Evolutionary conservation across 1,140 invertebrate genomes (phyloP).

Genomic region (Chrysopa pallens): DNA sequence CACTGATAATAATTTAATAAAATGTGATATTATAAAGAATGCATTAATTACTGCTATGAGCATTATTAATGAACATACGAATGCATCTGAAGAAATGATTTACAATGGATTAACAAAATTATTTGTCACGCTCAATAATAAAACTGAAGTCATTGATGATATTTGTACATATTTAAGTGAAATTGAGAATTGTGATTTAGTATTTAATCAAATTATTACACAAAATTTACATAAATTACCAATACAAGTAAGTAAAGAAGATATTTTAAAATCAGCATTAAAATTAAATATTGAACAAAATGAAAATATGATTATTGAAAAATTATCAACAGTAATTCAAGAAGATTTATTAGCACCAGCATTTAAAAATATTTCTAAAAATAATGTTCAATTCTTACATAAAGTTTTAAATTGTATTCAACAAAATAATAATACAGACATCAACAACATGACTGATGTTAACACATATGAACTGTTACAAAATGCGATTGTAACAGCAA

Average conservation of each 20-base stretch:
- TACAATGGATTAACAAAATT: too few relatives aligned
- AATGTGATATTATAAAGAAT: not conserved
- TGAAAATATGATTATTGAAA: conserved; percentile 3
- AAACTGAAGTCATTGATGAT: too few relatives aligned
- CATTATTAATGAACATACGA: not conserved
- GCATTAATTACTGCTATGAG: not conserved
- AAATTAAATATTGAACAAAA: conserved; percentile 2
- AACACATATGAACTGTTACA: conserved; percentile 13
- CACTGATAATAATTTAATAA: too few relatives aligned
- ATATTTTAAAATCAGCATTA: conserved; percentile 10
- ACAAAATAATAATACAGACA: not conserved
- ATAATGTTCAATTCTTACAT: conserved; percentile 16
- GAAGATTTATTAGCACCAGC: conserved; percentile 8
- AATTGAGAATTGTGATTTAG: conserved; percentile 15
- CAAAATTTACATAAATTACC: conserved; percentile 9
- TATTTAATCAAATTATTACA: conserved; percentile 15
- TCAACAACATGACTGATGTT: conserved; percentile 10
- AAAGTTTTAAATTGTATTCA: conserved; percentile 10
- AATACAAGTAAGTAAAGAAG: conserved; percentile 8
- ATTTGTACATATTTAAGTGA: conserved; percentile 4
- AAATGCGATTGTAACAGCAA: conserved; percentile 12
- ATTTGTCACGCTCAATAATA: too few relatives aligned
- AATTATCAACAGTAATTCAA: conserved; percentile 5
- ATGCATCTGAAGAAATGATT: too few relatives aligned
- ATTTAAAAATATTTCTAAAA: conserved; percentile 19